Conservation (phyloP, 2,797 vertebrate genomes). For the Cheirogaleus major region DNA sequence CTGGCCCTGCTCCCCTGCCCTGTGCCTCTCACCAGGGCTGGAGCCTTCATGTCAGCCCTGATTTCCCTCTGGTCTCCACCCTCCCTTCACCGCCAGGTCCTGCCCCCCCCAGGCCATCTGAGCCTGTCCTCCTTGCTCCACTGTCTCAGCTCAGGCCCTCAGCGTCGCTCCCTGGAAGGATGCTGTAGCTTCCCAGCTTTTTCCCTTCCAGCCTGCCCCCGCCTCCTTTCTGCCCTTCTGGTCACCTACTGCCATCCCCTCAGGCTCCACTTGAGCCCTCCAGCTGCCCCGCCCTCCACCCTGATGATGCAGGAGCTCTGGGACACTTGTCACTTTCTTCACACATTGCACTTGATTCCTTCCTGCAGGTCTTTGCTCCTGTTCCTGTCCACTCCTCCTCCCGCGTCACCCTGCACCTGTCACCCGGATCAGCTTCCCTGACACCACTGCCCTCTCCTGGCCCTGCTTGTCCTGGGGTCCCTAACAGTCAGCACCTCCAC, state of each 20-base stretch:
- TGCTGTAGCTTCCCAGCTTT: accelerated
- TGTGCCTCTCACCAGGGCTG: not conserved
- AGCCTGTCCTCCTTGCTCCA: not conserved
- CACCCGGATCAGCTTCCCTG: not conserved
- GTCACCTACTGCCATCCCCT: not conserved
- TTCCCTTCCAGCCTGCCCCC: not conserved
- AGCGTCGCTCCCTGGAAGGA: not conserved
- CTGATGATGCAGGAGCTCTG: not conserved
- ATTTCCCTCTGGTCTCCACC: not conserved
- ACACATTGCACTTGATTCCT: not conserved
- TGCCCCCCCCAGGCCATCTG: not conserved
- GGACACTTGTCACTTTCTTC: not conserved
- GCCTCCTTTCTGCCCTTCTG: not conserved
- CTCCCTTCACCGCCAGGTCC: not conserved
- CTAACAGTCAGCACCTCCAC: accelerated
- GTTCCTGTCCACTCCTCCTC: not conserved
- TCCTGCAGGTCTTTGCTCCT: not conserved
- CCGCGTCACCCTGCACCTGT: not conserved
- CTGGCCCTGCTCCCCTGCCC: no score
- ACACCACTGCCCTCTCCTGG: not conserved
- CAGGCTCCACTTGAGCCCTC: not conserved
- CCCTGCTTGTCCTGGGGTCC: not conserved
- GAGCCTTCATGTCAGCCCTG: not conserved
- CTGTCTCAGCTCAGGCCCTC: not conserved
- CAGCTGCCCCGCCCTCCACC: not conserved